phyloP scores from a whole-genome alignment of 30 jellyfish, hydroid and myxozoan genomes.

The Cassiopea andromeda region DNA sequence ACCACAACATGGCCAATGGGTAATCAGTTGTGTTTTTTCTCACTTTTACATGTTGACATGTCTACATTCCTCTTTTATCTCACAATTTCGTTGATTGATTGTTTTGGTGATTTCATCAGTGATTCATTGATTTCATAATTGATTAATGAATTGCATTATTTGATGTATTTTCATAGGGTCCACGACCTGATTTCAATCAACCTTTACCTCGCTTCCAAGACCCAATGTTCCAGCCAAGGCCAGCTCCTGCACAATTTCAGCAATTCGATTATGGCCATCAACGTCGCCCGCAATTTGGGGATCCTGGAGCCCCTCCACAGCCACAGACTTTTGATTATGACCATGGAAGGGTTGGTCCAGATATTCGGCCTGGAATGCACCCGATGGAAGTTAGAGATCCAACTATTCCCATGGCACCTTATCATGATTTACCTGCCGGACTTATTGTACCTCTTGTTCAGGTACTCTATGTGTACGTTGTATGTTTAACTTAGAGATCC shows the following conservation, averaged over 20 bases:
- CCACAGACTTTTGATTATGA: conserved; percentile 98
- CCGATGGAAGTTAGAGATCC: conserved; percentile 88
- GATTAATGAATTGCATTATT: too few species aligned
- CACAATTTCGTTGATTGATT: background rate
- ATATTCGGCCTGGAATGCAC: conserved; percentile 69
- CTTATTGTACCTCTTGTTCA: conserved; percentile 93
- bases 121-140: too few species aligned
- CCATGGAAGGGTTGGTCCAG: conserved; percentile 92
- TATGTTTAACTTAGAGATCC: too few species aligned
- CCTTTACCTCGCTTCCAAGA: conserved; percentile 82
- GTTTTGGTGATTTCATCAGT: background rate
- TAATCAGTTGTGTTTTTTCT: background rate
- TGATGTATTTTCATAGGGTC: conserved; percentile 15
- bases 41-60: background rate
- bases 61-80: background rate
- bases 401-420: conserved; percentile 92
- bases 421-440: conserved; percentile 98
- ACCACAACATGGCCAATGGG: conserved; percentile 71
- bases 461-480: conserved; percentile 39
- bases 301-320: conserved; percentile 79
- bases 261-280: conserved; percentile 99
- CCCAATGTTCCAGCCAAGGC: conserved; percentile 74
- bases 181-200: conserved; percentile 71
- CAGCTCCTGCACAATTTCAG: conserved; percentile 79
- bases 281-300: conserved; percentile 63